A percentile compares a stretch with the other conserved stretches of the same genome.
These are phyloP conservation scores for Zosterops pallidus DNA, from an alignment of 2,113 vertebrate genomes.

Conservation along the genomic window DNA sequence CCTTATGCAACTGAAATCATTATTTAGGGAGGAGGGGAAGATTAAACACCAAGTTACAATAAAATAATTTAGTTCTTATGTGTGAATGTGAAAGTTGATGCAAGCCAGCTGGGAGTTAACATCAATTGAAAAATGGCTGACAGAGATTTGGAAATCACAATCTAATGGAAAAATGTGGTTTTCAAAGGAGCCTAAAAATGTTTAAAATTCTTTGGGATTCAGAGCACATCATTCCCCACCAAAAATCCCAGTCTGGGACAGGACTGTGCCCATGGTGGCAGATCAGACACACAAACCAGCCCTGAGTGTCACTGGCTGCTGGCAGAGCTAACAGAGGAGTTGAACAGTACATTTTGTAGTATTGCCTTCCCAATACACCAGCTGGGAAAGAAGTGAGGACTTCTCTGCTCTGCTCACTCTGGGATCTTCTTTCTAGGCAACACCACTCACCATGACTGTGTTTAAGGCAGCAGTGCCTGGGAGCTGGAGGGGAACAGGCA, in stretches of 20 bases:
- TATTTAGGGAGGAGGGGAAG: background rate
- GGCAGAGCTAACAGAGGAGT: background rate
- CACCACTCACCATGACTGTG: background rate
- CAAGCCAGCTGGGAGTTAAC: background rate
- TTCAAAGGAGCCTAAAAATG: background rate
- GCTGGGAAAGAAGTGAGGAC: background rate
- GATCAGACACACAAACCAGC: background rate
- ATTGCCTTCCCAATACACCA: background rate
- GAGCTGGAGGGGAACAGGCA: rapidly evolving
- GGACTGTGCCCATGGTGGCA: background rate
- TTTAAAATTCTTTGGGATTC: background rate
- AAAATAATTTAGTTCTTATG: background rate
- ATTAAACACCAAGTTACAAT: background rate
- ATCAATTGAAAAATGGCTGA: background rate
- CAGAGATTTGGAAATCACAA: background rate
- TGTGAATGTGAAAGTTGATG: background rate
- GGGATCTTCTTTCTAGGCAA: background rate
- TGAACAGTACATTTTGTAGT: background rate
- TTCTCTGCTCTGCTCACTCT: background rate
- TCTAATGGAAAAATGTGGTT: background rate
- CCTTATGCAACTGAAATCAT: background rate
- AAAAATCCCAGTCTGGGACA: background rate
- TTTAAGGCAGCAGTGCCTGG: background rate
- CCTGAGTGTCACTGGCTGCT: background rate
- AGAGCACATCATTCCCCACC: background rate